Evolutionary conservation across 35 echinoderm and acorn worm species (phyloP).

Genomic region (Chiridota heheva): DNA sequence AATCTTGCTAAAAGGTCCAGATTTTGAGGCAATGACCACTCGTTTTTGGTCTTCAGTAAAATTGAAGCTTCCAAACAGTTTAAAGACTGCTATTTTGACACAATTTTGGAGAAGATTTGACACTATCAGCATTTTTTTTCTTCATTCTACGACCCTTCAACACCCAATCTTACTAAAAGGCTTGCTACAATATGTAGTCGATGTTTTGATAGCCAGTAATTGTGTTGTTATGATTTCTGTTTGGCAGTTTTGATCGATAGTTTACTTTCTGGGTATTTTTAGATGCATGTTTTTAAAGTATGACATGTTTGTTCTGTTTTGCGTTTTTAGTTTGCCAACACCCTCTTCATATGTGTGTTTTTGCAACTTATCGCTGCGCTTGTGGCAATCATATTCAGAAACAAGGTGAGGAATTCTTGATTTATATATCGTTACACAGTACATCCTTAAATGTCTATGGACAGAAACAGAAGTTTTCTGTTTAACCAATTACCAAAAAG

Average conservation of each 20-base stretch:
- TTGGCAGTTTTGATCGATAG: not conserved
- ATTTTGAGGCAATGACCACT: too few species aligned
- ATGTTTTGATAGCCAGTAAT: not conserved
- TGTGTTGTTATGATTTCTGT: not conserved
- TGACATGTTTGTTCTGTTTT: not conserved
- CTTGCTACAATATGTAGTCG: not conserved
- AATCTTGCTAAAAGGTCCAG: too few species aligned
- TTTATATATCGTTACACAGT: not conserved
- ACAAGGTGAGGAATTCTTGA: conserved; percentile 12
- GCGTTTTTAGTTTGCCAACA: conserved; percentile 58
- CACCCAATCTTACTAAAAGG: too few species aligned
- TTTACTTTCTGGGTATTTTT: not conserved
- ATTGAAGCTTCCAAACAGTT: too few species aligned
- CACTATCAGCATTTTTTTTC: too few species aligned
- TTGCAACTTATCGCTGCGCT: conserved; percentile 56
- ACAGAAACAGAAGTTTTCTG: too few species aligned
- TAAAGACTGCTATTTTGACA: too few species aligned
- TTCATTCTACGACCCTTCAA: too few species aligned
- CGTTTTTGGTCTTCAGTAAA: too few species aligned
- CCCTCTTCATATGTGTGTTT: conserved; percentile 46
- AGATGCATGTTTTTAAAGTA: not conserved
- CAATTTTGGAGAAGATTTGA: too few species aligned
- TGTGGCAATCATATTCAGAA: conserved; percentile 55
- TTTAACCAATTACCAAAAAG: too few species aligned
- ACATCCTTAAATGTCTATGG: too few species aligned